Conservation (phyloP, 2,113 vertebrate genomes). For the Pedionomus torquatus region DNA sequence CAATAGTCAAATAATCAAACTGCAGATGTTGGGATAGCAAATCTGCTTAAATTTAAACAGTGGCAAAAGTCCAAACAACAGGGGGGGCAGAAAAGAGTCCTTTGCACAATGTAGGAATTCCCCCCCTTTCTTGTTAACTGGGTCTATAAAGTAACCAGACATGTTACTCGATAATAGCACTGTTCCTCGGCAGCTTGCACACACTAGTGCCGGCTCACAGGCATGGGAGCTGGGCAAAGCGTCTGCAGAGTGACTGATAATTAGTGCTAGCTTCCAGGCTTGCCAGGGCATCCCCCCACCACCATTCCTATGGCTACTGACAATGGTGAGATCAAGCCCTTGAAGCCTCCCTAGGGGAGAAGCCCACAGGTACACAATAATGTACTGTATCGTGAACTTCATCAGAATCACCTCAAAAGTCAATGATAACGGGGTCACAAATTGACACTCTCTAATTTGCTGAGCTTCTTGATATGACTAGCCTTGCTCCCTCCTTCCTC, state of each 20-base stretch:
- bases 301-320: fast-evolving
- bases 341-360: not conserved
- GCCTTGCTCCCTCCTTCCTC: not conserved
- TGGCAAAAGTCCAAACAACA: slow-evolving; percentile 69
- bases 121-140: slow-evolving; percentile 47
- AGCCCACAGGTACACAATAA: not conserved
- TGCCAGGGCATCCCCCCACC: not conserved
- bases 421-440: not conserved
- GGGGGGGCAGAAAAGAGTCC: not conserved
- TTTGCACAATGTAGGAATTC: slow-evolving; percentile 63
- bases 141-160: slow-evolving; percentile 70
- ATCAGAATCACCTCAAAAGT: not conserved
- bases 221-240: not conserved
- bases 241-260: not conserved
- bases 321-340: not conserved
- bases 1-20: slow-evolving; percentile 84
- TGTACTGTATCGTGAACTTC: not conserved
- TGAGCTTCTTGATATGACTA: not conserved
- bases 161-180: slow-evolving; percentile 17
- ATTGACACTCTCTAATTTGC: not conserved
- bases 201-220: not conserved
- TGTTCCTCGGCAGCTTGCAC: not conserved
- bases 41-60: slow-evolving; percentile 78
- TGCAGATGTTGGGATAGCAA: slow-evolving; percentile 78
- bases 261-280: not conserved